phyloP scores from a whole-genome alignment of 2,888 invertebrate species.

The Pediacus dermestoides region DNA sequence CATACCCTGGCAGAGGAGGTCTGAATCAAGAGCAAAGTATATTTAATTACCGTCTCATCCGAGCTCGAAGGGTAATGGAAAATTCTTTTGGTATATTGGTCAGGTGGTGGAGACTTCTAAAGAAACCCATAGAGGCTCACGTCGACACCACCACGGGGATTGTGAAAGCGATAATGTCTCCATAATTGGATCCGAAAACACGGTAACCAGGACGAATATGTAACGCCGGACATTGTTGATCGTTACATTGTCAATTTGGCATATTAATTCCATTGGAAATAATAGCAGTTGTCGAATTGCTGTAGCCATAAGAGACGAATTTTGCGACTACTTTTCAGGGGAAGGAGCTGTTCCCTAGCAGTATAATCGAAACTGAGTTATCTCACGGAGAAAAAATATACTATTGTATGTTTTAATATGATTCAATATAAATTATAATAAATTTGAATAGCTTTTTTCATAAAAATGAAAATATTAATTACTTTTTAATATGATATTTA shows the following conservation, averaged over 20 bases:
- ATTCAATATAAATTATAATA: no score
- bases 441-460: no score
- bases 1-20: constrained; percentile 13
- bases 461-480: no score
- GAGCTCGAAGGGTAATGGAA: no score
- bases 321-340: constrained; percentile 11
- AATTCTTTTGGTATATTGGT: no score
- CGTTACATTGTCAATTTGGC: constrained; percentile 14
- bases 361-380: no score
- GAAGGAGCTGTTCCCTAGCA: constrained; percentile 17
- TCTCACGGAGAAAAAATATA: no score
- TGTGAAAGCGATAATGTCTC: constrained; percentile 17
- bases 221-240: constrained; percentile 10
- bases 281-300: constrained; percentile 16
- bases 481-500: no score
- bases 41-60: constrained; percentile 18
- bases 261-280: constrained; percentile 10
- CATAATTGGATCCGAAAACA: constrained; percentile 14
- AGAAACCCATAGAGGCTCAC: constrained; percentile 11
- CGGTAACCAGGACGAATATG: constrained; percentile 9
- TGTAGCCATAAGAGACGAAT: constrained; percentile 11
- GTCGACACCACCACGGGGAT: constrained; percentile 8
- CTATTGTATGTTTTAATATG: no score
- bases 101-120: constrained; percentile 7
- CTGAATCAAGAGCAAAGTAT: constrained; percentile 13